Base-by-base conservation (phyloP, 1,140 invertebrate genomes). In the Meteorus sp. region DNA sequence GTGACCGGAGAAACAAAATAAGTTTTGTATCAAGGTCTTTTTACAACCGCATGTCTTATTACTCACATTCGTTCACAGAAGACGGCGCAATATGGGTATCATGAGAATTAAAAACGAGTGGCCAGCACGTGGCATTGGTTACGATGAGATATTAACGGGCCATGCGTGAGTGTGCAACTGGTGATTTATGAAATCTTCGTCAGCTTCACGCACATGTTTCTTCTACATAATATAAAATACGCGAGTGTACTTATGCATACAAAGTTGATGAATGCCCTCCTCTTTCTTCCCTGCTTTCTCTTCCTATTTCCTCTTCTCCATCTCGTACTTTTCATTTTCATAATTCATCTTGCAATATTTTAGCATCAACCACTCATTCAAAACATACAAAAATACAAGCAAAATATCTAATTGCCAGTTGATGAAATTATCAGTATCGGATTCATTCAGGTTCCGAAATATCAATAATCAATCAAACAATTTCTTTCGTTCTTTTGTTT, bases 61-160 rank as follows among this genome's bases (percentile, higher is more conserved):
- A 6, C 29, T 33, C 29, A 33, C 13, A 39, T 15, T 39, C 35
- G 6, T 45, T 13, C 8, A 45, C 9, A 20, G 17, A 11, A 8
- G n/a, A n/a, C n/a, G n/a, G n/a, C n/a, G n/a, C n/a, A n/a, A n/a
- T n/a, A n/a, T n/a, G n/a, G n/a, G n/a, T n/a, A n/a, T n/a, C 4
- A 25, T 25, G 8, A 13, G 20, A 25, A 13, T 8, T 5, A 13
- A 11, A 15, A 39, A 39, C 60, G 58, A 47, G 53, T 61, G 59
- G 52, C 58, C 57, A 59, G 52, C 64, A 66, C 51, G 54, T 66
- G 64, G 62, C 33, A 57, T 61, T 66, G 57, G 56, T 63, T 64
- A 64, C 44, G 33, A 56, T 52, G 53, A 56, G 25, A 61, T 61
- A 61, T 61, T 61, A 61, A 61, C 45, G n/a, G 47, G 37, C 33